phyloP scores from a whole-genome alignment of 2,113 vertebrate genomes.

The Ammospiza caudacuta region DNA sequence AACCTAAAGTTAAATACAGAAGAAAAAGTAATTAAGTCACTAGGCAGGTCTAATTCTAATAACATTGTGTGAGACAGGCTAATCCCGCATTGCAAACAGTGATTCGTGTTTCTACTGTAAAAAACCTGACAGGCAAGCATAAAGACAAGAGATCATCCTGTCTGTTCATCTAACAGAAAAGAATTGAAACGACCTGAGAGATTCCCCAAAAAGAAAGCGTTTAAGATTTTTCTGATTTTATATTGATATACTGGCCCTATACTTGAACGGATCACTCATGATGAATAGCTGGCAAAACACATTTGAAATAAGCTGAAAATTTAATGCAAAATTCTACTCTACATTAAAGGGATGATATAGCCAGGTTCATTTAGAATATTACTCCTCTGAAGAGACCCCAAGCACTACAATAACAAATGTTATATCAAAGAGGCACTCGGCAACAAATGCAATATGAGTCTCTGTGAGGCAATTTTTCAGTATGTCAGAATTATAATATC shows the following conservation, averaged over 20 bases:
- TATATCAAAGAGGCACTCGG: constrained; percentile 33
- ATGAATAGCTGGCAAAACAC: background rate
- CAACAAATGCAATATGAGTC: constrained; percentile 46
- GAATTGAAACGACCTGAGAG: background rate
- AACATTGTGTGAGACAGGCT: background rate
- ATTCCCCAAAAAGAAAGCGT: background rate
- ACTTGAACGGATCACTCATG: background rate
- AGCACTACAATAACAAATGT: constrained; percentile 45
- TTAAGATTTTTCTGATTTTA: constrained; percentile 17
- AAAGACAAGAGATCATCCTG: constrained; percentile 18
- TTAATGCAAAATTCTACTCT: background rate
- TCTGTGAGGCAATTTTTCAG: constrained; percentile 60
- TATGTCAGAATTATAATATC: constrained; percentile 58
- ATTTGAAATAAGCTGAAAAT: constrained; percentile 19
- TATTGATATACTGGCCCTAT: background rate
- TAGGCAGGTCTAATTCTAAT: background rate
- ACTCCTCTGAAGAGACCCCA: constrained; percentile 51
- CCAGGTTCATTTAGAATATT: constrained; percentile 64
- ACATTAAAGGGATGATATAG: constrained; percentile 8
- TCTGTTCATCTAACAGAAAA: background rate
- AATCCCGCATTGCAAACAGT: constrained; percentile 34
- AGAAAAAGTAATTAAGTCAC: constrained; percentile 4
- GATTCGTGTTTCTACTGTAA: background rate
- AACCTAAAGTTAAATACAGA: constrained; percentile 21
- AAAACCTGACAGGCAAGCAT: background rate